Conservation (phyloP, 2,113 vertebrate genomes). For the Orycteropus afer region DNA sequence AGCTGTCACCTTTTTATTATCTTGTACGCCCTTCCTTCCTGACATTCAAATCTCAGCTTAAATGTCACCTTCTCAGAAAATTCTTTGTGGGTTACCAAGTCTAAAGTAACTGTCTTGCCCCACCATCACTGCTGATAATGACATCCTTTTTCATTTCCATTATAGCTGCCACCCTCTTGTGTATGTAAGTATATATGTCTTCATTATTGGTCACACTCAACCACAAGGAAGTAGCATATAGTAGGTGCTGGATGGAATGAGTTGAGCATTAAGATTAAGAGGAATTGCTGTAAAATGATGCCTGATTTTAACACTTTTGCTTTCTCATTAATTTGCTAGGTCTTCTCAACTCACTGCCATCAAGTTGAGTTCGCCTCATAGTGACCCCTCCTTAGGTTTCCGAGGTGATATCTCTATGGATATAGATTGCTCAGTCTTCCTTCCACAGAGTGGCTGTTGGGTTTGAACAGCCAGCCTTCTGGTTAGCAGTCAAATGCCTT, state of each 20-base stretch:
- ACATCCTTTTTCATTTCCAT: not conserved
- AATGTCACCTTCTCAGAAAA: not conserved
- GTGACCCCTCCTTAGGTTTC: too few relatives aligned
- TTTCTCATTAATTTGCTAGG: not conserved
- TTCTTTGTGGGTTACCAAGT: not conserved
- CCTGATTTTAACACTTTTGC: not conserved
- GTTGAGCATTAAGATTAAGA: not conserved
- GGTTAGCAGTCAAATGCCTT: too few relatives aligned
- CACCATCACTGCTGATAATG: too few relatives aligned
- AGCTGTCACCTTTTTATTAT: not conserved
- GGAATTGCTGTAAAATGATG: accelerated
- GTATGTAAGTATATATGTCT: not conserved
- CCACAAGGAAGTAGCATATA: not conserved
- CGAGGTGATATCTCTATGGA: too few relatives aligned
- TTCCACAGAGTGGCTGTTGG: too few relatives aligned
- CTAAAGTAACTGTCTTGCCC: not conserved
- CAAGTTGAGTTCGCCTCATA: too few relatives aligned
- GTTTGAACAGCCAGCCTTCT: too few relatives aligned
- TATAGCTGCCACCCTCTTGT: not conserved
- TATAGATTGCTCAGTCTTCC: too few relatives aligned
- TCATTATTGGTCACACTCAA: not conserved
- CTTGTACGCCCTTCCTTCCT: not conserved
- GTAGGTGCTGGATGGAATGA: not conserved
- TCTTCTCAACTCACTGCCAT: too few relatives aligned
- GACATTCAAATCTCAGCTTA: not conserved